Base-by-base conservation (phyloP, 1,140 invertebrate species). In the Trichogramma pretiosum region DNA sequence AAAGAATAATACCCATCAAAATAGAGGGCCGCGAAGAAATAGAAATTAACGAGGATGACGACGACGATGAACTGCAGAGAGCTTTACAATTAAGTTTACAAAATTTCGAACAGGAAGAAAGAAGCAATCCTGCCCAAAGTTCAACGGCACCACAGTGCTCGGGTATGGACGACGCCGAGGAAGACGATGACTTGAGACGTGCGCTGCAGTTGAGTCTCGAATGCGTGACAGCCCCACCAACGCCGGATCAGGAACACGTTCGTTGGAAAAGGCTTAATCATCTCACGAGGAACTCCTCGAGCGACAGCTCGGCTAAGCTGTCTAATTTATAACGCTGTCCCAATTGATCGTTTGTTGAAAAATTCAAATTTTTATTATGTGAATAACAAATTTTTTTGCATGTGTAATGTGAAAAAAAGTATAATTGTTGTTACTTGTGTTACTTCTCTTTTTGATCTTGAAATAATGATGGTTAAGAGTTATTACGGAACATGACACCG, bases 151-250 rank as follows among this genome's bases (percentile, higher is more conserved):
- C 30, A 10, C 50, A 24, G 13, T 50, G 46, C 21, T 28, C 39
- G 0, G 11, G 24, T 28, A 36, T 24, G 10, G 57, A 57, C 7
- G 55, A 65, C 9, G 28, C 46, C 1, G 65, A 72, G 9, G 75
- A 77, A 24, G 74, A 77, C 30, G 67, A 69, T 14, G 67, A 76
- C 18, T 54, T 77, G 19, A 65, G 64, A 48, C 72, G 67, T 55
- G 77, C 77, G 2, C 58, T 79, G 11, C 67, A 72, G 46, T 61
- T 79, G 53, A 79, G 77, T 57, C 67, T 78, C 28, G 74, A 78
- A 51, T 77, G 75, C 32, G 62, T 67, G 3, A 65, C 63, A 5
- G 58, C 65, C 28, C 67, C 68, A 22, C 57, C 65, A 9, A 70
- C 65, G 5, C 65, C 67, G 4, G 69, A 72, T 56, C 63, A 63